Evolutionary conservation across 2,797 vertebrate genomes (phyloP).

Genomic region (Adrianichthys oophorus): DNA sequence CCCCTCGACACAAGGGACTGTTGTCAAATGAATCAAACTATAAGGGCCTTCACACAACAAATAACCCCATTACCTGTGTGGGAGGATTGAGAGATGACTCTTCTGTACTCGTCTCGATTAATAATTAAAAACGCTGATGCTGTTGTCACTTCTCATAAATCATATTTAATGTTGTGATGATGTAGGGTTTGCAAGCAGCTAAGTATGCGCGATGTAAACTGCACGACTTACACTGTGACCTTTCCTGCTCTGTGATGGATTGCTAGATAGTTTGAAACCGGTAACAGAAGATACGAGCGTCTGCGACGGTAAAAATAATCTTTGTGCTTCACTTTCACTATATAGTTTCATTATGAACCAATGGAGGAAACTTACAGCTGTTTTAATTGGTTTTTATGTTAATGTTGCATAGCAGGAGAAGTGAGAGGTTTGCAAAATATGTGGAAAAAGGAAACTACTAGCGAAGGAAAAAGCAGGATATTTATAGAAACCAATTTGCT

Average conservation of each 20-base stretch:
- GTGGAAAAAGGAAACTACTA: constrained; percentile 42
- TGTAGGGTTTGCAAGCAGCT: constrained; percentile 8
- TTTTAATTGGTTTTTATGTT: constrained; percentile 45
- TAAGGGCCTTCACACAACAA: constrained; percentile 70
- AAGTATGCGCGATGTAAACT: too few species aligned
- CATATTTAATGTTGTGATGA: constrained; percentile 51
- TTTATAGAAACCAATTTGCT: constrained; percentile 65
- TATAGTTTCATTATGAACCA: constrained; percentile 23
- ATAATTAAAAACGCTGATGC: constrained; percentile 82
- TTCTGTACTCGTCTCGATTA: constrained; percentile 61
- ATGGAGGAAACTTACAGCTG: constrained; percentile 23
- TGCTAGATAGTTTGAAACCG: constrained; percentile 15
- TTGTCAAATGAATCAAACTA: constrained; percentile 80
- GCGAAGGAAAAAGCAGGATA: constrained; percentile 35
- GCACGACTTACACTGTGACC: constrained; percentile 43
- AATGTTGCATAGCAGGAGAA: constrained; percentile 42
- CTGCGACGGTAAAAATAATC: constrained; percentile 4
- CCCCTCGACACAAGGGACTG: constrained; percentile 67
- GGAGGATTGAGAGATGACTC: constrained; percentile 69
- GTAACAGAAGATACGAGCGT: constrained; percentile 21
- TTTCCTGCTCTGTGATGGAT: constrained; percentile 43
- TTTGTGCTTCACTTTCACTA: neutral
- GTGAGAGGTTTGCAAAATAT: constrained; percentile 51
- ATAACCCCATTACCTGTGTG: constrained; percentile 74
- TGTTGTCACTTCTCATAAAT: constrained; percentile 79